phyloP scores from a whole-genome alignment of 2,797 vertebrate genomes.

The Melanotaenia pygmaea region DNA sequence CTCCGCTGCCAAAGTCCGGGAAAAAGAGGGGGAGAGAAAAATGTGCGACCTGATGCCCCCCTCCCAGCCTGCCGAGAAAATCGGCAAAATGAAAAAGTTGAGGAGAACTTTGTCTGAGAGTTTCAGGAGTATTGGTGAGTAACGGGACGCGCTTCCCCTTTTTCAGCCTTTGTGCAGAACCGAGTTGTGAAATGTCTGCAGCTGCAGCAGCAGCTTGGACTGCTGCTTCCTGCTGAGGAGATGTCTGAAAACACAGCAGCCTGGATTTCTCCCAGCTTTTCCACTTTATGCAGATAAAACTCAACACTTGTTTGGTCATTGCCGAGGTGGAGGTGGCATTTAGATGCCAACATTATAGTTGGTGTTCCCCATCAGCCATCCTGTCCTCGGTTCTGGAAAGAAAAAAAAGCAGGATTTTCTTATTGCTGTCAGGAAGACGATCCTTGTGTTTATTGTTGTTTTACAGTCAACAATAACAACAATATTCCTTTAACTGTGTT shows the following conservation, averaged over 20 bases:
- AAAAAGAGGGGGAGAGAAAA: conserved; percentile 1
- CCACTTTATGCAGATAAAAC: too few relatives aligned
- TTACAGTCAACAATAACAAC: too few relatives aligned
- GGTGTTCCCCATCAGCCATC: too few relatives aligned
- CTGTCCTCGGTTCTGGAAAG: too few relatives aligned
- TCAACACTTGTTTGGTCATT: too few relatives aligned
- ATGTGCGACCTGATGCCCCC: conserved; percentile 91
- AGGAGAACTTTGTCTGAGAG: conserved; percentile 98
- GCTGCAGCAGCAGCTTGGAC: conserved; percentile 18
- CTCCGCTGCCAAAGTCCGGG: conserved; percentile 17
- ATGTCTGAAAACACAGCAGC: conserved; percentile 1
- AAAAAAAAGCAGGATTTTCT: too few relatives aligned
- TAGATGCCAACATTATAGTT: too few relatives aligned
- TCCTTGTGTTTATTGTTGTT: too few relatives aligned
- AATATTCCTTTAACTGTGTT: too few relatives aligned
- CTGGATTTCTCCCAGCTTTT: too few relatives aligned
- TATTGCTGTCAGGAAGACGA: too few relatives aligned
- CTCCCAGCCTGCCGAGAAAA: conserved; percentile 87
- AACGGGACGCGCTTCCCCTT: conserved; percentile 12
- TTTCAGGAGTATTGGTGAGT: conserved; percentile 94
- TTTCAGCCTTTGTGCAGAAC: conserved; percentile 20
- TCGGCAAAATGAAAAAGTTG: conserved; percentile 97
- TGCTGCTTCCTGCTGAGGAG: conserved; percentile 11
- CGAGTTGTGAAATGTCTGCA: conserved; percentile 26
- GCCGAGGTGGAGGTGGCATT: too few relatives aligned